Conservation (phyloP, 2,113 vertebrate genomes). For the Xenopus laevis region DNA sequence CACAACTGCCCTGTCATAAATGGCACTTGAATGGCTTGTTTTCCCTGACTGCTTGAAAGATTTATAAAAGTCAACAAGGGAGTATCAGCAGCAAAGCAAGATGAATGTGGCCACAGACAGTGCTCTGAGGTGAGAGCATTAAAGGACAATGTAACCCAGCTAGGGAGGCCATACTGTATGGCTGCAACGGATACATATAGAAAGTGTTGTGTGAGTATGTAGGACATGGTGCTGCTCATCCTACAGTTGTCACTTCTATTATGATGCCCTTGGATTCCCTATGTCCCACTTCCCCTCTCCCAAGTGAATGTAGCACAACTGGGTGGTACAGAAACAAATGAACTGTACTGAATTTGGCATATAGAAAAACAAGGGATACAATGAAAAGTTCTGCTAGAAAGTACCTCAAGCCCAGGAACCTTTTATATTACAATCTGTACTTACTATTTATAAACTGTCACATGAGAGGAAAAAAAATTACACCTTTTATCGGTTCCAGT, state of each 20-base stretch:
- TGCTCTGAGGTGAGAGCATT: conserved; percentile 34
- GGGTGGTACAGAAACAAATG: background rate
- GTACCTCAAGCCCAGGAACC: background rate
- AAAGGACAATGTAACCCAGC: background rate
- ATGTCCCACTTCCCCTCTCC: background rate
- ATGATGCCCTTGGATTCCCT: no score
- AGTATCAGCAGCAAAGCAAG: background rate
- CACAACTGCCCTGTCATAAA: conserved; percentile 14
- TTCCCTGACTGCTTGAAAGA: conserved; percentile 30
- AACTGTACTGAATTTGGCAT: conserved; percentile 41
- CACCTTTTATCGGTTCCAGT: conserved; percentile 33
- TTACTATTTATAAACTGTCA: conserved; percentile 5
- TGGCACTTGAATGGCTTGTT: conserved; percentile 39
- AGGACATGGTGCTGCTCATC: no score
- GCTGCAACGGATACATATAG: no score
- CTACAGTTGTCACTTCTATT: no score
- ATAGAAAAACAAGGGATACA: conserved; percentile 18
- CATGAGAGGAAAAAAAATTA: conserved; percentile 2
- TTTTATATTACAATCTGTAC: background rate
- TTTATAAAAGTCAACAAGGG: background rate
- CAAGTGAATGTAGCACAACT: background rate
- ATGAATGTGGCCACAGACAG: background rate
- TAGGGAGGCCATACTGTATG: no score
- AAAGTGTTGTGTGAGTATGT: no score
- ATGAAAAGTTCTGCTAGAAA: background rate